Conservation (phyloP, 2,113 vertebrate genomes). For the Damaliscus lunatus region DNA sequence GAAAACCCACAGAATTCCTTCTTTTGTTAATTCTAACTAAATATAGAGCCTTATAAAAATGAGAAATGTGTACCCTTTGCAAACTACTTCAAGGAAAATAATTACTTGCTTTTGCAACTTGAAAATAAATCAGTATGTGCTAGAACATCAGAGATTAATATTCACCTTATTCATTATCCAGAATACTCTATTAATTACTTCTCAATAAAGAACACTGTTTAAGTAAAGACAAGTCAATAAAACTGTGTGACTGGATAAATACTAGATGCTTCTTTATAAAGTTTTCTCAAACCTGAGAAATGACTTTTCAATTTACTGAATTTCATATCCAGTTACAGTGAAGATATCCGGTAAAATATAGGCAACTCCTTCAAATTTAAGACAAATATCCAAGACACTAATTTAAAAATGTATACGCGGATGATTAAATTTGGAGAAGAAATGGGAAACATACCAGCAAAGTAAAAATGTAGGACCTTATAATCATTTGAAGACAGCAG, state of each 20-base stretch:
- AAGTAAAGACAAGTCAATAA: background rate
- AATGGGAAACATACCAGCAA: background rate
- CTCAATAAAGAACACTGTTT: background rate
- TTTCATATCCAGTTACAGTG: slow-evolving; percentile 17
- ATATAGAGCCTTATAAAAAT: background rate
- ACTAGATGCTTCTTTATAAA: slow-evolving; percentile 4
- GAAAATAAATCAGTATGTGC: background rate
- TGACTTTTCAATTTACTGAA: background rate
- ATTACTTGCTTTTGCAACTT: background rate
- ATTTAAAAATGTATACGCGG: background rate
- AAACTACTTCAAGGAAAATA: slow-evolving; percentile 16
- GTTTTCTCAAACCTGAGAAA: background rate
- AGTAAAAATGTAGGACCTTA: background rate
- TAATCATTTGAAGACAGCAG: background rate
- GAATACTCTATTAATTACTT: slow-evolving; percentile 30
- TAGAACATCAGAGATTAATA: slow-evolving; percentile 4
- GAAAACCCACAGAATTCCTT: background rate
- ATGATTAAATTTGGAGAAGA: background rate
- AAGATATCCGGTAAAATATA: background rate
- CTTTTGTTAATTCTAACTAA: slow-evolving; percentile 17
- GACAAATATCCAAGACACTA: background rate
- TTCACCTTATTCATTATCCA: background rate
- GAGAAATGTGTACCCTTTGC: background rate
- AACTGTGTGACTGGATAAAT: background rate
- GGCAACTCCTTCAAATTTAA: slow-evolving; percentile 5